Evolutionary conservation across 2,888 invertebrate genomes (phyloP).

Genomic region (Apoda limacodes): DNA sequence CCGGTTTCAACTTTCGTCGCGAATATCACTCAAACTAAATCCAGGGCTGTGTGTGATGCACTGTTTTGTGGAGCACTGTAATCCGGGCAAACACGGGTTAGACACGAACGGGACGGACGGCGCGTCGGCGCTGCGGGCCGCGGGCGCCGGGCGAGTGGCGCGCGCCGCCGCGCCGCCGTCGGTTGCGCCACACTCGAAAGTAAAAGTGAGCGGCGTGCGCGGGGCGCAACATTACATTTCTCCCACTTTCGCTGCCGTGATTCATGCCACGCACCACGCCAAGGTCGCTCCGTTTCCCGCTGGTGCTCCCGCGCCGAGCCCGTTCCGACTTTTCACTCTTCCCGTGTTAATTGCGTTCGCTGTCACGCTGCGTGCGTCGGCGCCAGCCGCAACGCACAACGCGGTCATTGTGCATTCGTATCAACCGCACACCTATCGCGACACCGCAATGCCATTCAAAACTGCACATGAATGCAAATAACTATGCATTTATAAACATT

Average conservation of each 20-base stretch:
- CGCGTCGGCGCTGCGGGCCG: conserved; percentile 67
- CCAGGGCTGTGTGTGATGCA: conserved; percentile 43
- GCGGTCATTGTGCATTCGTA: too few species aligned
- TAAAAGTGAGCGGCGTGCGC: conserved; percentile 64
- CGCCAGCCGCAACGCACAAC: too few species aligned
- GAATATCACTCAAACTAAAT: conserved; percentile 52
- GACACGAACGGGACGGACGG: conserved; percentile 39
- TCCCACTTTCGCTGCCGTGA: conserved; percentile 68
- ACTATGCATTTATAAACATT: too few species aligned
- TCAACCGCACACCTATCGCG: too few species aligned
- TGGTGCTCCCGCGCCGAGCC: conserved; percentile 34
- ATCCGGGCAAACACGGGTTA: conserved; percentile 57
- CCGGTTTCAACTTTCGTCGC: conserved; percentile 57
- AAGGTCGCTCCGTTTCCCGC: conserved; percentile 65
- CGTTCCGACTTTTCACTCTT: neutral
- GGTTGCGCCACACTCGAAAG: conserved; percentile 68
- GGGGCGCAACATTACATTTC: conserved; percentile 60
- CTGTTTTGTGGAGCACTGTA: conserved; percentile 57
- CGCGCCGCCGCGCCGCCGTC: conserved; percentile 53
- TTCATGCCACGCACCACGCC: conserved; percentile 45
- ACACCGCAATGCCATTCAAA: too few species aligned
- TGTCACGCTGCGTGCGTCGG: too few species aligned
- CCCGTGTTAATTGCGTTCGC: neutral
- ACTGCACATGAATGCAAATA: too few species aligned
- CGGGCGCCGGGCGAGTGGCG: conserved; percentile 68